These are phyloP conservation scores for Sander lucioperca DNA, from an alignment of 2,113 vertebrate genomes.

Conservation along the genomic window DNA sequence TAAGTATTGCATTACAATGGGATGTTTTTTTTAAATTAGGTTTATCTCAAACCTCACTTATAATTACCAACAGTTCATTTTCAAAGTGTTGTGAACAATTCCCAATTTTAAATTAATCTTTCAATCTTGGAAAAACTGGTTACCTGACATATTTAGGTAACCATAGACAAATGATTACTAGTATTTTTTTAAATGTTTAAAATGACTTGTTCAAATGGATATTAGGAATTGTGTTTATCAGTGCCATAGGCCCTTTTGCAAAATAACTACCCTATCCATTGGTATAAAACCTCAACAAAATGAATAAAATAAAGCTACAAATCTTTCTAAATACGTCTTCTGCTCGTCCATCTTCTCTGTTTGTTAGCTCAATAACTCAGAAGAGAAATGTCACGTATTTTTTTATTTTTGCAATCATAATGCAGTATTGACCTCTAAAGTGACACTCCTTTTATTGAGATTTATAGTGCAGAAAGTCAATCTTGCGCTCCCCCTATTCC, in stretches of 20 bases:
- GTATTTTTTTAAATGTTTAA: background rate
- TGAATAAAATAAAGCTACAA: background rate
- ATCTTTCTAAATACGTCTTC: background rate
- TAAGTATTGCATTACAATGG: conserved; percentile 12
- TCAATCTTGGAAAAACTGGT: background rate
- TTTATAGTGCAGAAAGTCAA: conserved; percentile 23
- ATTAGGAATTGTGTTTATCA: background rate
- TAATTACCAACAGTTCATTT: background rate
- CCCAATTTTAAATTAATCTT: background rate
- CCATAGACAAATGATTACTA: background rate
- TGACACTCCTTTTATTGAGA: conserved; percentile 12
- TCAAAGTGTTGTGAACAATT: background rate
- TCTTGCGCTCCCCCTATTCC: background rate
- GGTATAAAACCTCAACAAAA: background rate
- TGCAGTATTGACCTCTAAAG: conserved; percentile 13
- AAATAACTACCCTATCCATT: background rate
- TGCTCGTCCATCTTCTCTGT: background rate
- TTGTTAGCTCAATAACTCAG: conserved; percentile 1
- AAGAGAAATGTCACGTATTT: background rate
- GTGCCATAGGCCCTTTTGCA: background rate
- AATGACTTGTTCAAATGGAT: background rate
- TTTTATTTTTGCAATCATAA: conserved; percentile 9
- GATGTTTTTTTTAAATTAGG: background rate
- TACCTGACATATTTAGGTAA: background rate
- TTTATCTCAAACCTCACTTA: background rate